Base-by-base conservation (phyloP, 2,888 invertebrate species). In the Archaeoteleia sp. region DNA sequence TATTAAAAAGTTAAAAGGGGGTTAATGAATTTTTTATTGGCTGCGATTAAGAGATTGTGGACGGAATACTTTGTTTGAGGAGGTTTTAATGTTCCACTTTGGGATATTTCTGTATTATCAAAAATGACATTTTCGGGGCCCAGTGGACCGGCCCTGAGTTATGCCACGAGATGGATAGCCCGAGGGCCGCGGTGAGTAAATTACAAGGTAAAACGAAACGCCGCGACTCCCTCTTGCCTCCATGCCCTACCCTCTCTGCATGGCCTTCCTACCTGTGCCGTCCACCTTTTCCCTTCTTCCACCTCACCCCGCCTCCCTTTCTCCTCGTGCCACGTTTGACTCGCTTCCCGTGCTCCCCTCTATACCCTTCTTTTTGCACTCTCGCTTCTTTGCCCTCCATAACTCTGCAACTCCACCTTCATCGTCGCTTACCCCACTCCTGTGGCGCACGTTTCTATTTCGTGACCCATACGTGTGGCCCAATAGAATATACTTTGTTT, bases 161-260 rank as follows among this genome's bases (percentile, higher is more conserved):
- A 78, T 80, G 76, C 80, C 78, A 79, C 73, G 76, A 80, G 78
- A 80, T 79, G 78, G 77, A 81, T 81, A 78, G 81, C 81, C 81
- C 70, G 74, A 74, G 81, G 82, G 79, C 75, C 73, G 82, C 82
- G 82, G 82, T 82, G 82, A 82, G 82, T 82, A 82, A 82, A 82
- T 82, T 82, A 82, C 82, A 82, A 82, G 82, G 82, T 80, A 82
- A 80, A 78, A 77, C 79, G 79, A 79, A 81, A 79, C 30, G 45
- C 55, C 55, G 43, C 9, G 43, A 29, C 30, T 43, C 43, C 43
- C 30, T 42, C 27, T 42, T 42, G 13, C 27, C 39, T 39, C 23
- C 10, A 39, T 42, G 27, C 42, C 27, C 29, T 34, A 57, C 51
- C 45, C 45, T 32, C 32, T 37, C 42, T 54, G 37, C 20, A 2